Conservation (phyloP, 1,140 invertebrate species). For the Temnothorax longispinosus region DNA sequence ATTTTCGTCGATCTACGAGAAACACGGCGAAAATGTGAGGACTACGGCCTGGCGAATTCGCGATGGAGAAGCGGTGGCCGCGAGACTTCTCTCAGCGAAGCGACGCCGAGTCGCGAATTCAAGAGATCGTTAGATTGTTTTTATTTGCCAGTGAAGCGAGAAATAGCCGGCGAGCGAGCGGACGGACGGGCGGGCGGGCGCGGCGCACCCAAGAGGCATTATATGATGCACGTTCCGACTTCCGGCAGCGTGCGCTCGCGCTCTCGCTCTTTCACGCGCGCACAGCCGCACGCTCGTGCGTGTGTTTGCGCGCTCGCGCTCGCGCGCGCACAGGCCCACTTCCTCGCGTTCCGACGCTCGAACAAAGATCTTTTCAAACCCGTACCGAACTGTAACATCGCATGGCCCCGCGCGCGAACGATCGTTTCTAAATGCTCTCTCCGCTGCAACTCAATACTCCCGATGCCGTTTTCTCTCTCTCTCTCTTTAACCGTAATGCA, state of each 20-base stretch:
- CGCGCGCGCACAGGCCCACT: conserved; percentile 73
- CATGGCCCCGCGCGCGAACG: conserved; percentile 53
- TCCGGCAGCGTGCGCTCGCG: conserved; percentile 75
- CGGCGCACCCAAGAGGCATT: conserved; percentile 83
- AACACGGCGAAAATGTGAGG: neutral
- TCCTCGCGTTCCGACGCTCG: conserved; percentile 74
- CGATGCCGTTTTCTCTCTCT: conserved; percentile 9
- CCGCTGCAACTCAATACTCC: conserved; percentile 70
- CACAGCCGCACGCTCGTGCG: conserved; percentile 48
- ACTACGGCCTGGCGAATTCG: too few relatives aligned
- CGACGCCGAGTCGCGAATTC: neutral
- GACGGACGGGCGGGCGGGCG: conserved; percentile 55
- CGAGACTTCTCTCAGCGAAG: neutral
- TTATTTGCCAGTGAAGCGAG: conserved; percentile 85
- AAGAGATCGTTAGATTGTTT: conserved; percentile 77
- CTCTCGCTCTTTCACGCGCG: conserved; percentile 27
- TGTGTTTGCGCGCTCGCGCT: conserved; percentile 47
- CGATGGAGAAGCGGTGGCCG: neutral
- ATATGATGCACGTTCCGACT: conserved; percentile 82
- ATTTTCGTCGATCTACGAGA: neutral
- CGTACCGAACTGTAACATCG: conserved; percentile 80
- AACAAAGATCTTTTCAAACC: conserved; percentile 85
- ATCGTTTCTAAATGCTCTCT: conserved; percentile 73
- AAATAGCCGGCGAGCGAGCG: conserved; percentile 77
- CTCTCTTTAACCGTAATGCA: neutral